Percentiles rank a stretch among this genome's conserved stretches.
These are phyloP conservation scores for Peromyscus melanophrys DNA, from an alignment of 2,797 vertebrate genomes.

Conservation along the genomic window DNA sequence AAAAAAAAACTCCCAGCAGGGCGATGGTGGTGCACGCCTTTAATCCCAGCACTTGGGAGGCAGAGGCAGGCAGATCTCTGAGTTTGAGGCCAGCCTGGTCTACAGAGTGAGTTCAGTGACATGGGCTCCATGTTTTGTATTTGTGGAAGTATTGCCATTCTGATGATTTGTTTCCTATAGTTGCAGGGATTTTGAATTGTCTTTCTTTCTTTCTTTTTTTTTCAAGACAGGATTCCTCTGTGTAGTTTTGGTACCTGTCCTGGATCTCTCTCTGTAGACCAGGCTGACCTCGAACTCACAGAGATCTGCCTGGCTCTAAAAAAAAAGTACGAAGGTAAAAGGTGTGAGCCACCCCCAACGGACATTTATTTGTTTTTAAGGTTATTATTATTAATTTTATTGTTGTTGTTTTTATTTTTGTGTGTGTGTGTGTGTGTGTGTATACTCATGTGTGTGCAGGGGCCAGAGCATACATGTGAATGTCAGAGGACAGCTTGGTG, in stretches of 20 bases:
- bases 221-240: too few species aligned
- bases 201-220: too few species aligned
- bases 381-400: neutral
- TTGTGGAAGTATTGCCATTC: neutral
- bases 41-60: neutral
- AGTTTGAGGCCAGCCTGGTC: neutral
- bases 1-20: neutral
- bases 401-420: neutral
- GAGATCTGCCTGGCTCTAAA: too few species aligned
- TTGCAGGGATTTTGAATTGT: neutral
- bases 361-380: too few species aligned
- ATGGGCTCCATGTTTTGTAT: too few species aligned
- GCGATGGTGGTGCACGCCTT: neutral
- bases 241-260: too few species aligned
- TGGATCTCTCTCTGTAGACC: too few species aligned
- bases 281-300: too few species aligned
- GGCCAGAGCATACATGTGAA: neutral
- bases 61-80: neutral
- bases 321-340: too few species aligned
- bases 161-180: neutral
- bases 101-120: neutral
- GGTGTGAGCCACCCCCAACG: too few species aligned
- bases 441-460: neutral
- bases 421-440: neutral
- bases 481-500: neutral